Base-by-base conservation (phyloP, 2,113 vertebrate species). In the Mastomys natalensis region DNA sequence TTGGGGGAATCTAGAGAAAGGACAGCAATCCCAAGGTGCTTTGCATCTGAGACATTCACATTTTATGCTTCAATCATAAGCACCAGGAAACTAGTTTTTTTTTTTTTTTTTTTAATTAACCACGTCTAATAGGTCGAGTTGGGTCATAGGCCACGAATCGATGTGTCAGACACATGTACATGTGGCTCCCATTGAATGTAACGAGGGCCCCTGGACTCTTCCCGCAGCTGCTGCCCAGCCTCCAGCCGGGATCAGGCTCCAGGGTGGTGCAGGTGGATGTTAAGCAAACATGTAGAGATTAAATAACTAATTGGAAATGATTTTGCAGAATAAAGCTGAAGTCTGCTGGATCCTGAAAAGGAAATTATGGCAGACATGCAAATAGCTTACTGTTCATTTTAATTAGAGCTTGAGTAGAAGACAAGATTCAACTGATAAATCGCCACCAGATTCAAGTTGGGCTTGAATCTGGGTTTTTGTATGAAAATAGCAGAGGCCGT, bases 261-360 rank as follows among this genome's bases (percentile, higher is more conserved):
- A 73, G 92, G 81, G 88, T 2, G 73, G 95, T 80, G 60, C 77
- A 22, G 84, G 76, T 91, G 93, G 92, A 97, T 97, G 97, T 97
- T 94, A 97, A 97, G 95, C 86, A 95, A 97, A 95, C 95, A 95
- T 87, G 51, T 64, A 45, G 87, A 94, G 94, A 96, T 98, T 98
- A 97, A 96, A 96, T 97, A 92, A 81, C 85, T 97, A 97, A 97
- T 97, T 98, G 94, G 70, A 97, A 96, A 91, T 96, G 95, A 97
- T 97, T 97, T 97, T 97, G 45, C 94, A 94, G 97, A 97, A 90
- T 95, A 94, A 94, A 95, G 84, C 58, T 86, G 74, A 98, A 96
- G 87, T 68, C 89, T 91, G 53, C 76, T 85, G 1, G 96, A 95
- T 93, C 60, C 89, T 95, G 89, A 93, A 92, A 82, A 97, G 97